Evolutionary conservation across 1,140 invertebrate species (phyloP).

Genomic region (Alviniconcha marisindica): DNA sequence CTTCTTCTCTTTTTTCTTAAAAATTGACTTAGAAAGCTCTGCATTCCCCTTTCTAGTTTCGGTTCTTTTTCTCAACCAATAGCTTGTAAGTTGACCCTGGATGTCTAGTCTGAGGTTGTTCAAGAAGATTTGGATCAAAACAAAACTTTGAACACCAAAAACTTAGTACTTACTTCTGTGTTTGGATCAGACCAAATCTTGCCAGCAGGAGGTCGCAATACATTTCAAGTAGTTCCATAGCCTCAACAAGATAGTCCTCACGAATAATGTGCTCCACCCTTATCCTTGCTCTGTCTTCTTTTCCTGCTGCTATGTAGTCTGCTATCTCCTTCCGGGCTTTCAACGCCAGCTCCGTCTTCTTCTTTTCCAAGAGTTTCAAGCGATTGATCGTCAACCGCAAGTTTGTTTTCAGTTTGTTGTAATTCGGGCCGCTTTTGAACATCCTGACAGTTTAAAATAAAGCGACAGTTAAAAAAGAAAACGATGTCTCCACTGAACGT

Average conservation of each 20-base stretch:
- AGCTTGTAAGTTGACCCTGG: too few species aligned
- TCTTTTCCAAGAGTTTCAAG: constrained; percentile 97
- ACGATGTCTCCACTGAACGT: not conserved
- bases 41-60: too few species aligned
- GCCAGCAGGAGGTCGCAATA: constrained; percentile 99
- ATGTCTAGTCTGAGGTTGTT: too few species aligned
- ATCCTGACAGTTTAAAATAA: constrained; percentile 44
- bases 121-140: too few species aligned
- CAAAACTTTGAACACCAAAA: too few species aligned
- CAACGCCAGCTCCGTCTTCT: constrained; percentile 97
- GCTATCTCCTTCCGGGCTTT: constrained; percentile 98
- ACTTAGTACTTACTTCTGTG: constrained; percentile 94
- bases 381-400: constrained; percentile 93
- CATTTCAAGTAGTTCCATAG: constrained; percentile 99
- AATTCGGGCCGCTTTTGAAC: constrained; percentile 70
- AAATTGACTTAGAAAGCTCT: too few species aligned
- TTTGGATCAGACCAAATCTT: constrained; percentile 96
- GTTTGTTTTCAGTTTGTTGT: constrained; percentile 95
- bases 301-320: constrained; percentile 89
- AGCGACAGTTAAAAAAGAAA: not conserved
- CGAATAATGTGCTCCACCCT: constrained; percentile 98
- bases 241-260: constrained; percentile 99
- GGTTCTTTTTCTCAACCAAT: too few species aligned
- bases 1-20: too few species aligned
- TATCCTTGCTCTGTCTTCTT: constrained; percentile 95